Percentiles rank a stretch among this genome's conserved stretches.
These are phyloP conservation scores for Catostylus mosaicus DNA, from an alignment of 30 jellyfish, hydroid and myxozoan genomes.

Conservation along the genomic window DNA sequence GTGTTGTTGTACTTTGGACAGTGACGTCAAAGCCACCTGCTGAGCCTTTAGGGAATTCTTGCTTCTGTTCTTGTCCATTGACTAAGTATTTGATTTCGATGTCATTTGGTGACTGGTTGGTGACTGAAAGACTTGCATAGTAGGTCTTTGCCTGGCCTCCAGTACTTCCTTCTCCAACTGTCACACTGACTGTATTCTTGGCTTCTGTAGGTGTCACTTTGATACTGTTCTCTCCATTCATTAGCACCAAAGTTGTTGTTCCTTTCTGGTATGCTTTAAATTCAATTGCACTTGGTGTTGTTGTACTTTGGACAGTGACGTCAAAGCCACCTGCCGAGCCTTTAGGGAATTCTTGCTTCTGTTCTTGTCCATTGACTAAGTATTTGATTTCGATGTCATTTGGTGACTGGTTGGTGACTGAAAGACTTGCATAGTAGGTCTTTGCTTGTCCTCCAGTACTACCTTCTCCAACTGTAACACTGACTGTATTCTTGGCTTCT, in stretches of 20 bases:
- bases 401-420: conserved; percentile 69
- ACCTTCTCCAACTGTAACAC: conserved; percentile 62
- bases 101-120: conserved; percentile 66
- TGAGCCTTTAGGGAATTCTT: conserved; percentile 68
- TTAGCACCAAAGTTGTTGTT: conserved; percentile 43
- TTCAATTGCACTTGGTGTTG: conserved; percentile 58
- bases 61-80: conserved; percentile 44
- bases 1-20: background rate
- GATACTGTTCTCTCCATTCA: conserved; percentile 73
- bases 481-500: conserved; percentile 28
- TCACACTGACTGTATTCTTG: conserved; percentile 51
- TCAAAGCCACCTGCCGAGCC: conserved; percentile 55
- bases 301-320: conserved; percentile 44
- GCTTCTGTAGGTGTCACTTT: conserved; percentile 66
- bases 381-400: conserved; percentile 65
- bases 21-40: conserved; percentile 28
- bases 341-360: conserved; percentile 61
- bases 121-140: conserved; percentile 71
- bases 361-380: conserved; percentile 58
- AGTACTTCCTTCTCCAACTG: conserved; percentile 60
- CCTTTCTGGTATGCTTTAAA: conserved; percentile 73
- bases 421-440: conserved; percentile 62
- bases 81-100: conserved; percentile 32
- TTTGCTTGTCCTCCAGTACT: conserved; percentile 32
- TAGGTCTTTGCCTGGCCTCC: conserved; percentile 55